Evolutionary conservation across 2,797 vertebrate species (phyloP), one percentile per base, ranked within the genome.

Genomic region (Xenops minutus): DNA sequence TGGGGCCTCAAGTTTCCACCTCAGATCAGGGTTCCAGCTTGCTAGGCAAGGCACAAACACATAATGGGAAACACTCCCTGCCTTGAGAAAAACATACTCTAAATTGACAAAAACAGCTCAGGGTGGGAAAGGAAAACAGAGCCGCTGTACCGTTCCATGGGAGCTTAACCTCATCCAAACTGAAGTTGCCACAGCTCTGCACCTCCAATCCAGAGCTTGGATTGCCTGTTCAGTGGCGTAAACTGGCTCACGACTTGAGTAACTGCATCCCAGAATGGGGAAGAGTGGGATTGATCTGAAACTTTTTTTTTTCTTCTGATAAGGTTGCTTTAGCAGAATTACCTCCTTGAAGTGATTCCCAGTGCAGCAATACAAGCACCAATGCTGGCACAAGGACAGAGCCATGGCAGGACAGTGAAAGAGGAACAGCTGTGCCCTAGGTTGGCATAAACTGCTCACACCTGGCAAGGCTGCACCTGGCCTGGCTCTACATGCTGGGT

Each of bases 1-100:
- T 93, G 92, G 83, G 95, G 94, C 94, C 93, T 93, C 94, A 96
- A 96, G 80, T 96, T 95, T 95, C 95, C 94, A 97, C 94, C 95
- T 96, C 94, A 94, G 93, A 95, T 90, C 94, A 90, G 89, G 80
- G 91, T 79, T 94, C 89, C 95, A 92, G 36, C 94, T 96, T 94
- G 74, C 94, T 74, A 94, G 85, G 94, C 95, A 95, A 74, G 92
- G 89, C 95, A 72, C 82, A 96, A 95, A 93, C 44, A 96, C 58
- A 85, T 96, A 96, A 96, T 94, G 61, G 93, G 95, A 96, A 97
- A 97, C 94, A 97, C 89, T 86, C 95, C 68, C 34, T 90, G 95
- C 74, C 83, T 92, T 82, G 83, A 96, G 77, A 92, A 94, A 91
- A 94, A 85, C 86, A 85, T 88, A 88, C 63, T 90, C 76, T 82